These are phyloP conservation scores for Trichomycterus rosablanca DNA, from an alignment of 2,113 vertebrate genomes.

Conservation along the genomic window DNA sequence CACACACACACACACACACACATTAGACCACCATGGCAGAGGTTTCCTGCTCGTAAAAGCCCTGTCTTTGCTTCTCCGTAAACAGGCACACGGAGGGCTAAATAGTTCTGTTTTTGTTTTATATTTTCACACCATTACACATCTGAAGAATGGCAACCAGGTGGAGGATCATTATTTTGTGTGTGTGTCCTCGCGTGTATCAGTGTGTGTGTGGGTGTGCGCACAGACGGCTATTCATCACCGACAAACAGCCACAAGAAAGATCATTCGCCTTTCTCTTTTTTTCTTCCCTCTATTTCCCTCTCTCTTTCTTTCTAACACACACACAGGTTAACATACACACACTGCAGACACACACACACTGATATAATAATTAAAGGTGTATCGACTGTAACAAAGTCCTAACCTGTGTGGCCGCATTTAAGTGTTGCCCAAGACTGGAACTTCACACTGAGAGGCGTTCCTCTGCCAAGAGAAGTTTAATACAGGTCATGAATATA, in stretches of 20 bases:
- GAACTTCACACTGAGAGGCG: neutral
- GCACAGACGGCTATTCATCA: slow-evolving; percentile 32
- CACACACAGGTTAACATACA: slow-evolving; percentile 1
- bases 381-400: slow-evolving; percentile 49
- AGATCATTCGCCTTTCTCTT: slow-evolving; percentile 27
- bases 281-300: too few species aligned
- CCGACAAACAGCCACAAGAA: slow-evolving; percentile 33
- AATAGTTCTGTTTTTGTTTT: slow-evolving; percentile 40
- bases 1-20: slow-evolving; percentile 22
- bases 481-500: slow-evolving; percentile 28
- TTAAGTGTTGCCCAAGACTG: slow-evolving; percentile 31
- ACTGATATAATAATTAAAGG: slow-evolving; percentile 54
- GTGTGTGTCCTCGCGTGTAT: slow-evolving; percentile 20
- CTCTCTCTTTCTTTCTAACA: neutral
- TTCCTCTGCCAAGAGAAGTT: slow-evolving; percentile 46
- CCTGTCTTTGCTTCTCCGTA: slow-evolving; percentile 18
- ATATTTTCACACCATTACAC: slow-evolving; percentile 42
- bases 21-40: slow-evolving; percentile 38
- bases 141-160: slow-evolving; percentile 46
- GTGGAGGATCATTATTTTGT: slow-evolving; percentile 42
- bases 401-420: slow-evolving; percentile 45
- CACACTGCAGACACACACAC: slow-evolving; percentile 27
- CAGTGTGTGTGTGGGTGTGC: neutral
- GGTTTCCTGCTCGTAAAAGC: slow-evolving; percentile 33
- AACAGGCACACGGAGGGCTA: slow-evolving; percentile 30